phyloP scores from a whole-genome alignment of 2,113 vertebrate species.

The Rhinolophus sinicus region DNA sequence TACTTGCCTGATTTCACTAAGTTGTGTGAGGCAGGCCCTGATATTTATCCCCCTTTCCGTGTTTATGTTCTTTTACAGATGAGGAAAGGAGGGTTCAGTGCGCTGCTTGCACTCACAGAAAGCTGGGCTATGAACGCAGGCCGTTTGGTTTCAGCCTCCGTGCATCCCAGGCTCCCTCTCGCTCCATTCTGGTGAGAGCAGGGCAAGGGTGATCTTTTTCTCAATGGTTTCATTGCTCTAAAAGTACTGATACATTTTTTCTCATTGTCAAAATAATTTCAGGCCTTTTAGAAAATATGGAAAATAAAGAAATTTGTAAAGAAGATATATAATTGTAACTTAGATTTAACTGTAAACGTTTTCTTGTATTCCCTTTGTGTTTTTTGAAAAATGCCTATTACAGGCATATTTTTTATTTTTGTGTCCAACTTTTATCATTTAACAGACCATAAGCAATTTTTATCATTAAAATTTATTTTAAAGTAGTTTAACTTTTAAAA shows the following conservation, averaged over 20 bases:
- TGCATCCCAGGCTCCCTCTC: background rate
- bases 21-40: background rate
- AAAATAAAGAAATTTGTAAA: constrained; percentile 10
- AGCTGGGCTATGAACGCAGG: background rate
- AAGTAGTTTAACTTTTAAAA: background rate
- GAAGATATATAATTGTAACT: background rate
- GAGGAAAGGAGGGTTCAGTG: background rate
- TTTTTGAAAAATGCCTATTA: background rate
- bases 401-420: background rate
- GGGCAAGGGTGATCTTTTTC: background rate
- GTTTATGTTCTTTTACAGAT: background rate
- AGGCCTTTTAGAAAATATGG: background rate
- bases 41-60: background rate
- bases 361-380: background rate
- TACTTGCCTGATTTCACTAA: background rate
- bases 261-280: background rate
- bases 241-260: constrained; percentile 17
- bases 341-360: background rate
- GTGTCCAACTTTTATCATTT: background rate
- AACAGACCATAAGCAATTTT: background rate
- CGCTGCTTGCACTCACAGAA: background rate
- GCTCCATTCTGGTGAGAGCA: background rate
- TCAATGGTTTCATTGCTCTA: background rate
- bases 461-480: constrained; percentile 33
- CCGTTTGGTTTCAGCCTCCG: background rate